These are phyloP conservation scores for Mycogona germanica DNA, from an alignment of 2,888 invertebrate species.

Conservation along the genomic window DNA sequence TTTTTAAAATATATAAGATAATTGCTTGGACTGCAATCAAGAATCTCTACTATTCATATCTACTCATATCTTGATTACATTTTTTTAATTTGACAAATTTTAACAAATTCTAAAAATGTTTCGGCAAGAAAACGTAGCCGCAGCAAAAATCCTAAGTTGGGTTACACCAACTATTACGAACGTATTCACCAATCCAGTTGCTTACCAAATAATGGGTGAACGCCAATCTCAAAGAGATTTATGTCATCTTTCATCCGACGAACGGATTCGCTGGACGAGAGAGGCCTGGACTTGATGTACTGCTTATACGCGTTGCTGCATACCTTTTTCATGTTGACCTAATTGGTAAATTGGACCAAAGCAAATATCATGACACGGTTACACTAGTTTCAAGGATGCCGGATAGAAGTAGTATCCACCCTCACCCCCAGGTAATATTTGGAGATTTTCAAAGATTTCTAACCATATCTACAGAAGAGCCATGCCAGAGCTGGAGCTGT, in stretches of 20 bases:
- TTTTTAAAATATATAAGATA: too few species aligned
- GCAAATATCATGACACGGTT: not conserved
- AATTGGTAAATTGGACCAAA: not conserved
- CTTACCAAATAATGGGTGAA: slow-evolving; percentile 49
- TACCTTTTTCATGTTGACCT: slow-evolving; percentile 54
- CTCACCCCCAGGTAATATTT: not conserved
- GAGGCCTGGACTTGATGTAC: slow-evolving; percentile 74
- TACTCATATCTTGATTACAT: too few species aligned
- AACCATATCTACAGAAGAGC: slow-evolving; percentile 60
- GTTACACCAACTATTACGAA: too few species aligned
- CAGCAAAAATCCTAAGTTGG: too few species aligned
- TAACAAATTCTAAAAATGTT: too few species aligned
- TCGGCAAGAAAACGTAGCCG: too few species aligned
- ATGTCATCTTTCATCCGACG: slow-evolving; percentile 63
- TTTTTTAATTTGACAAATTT: too few species aligned
- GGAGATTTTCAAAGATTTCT: slow-evolving; percentile 32
- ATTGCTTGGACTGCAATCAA: too few species aligned
- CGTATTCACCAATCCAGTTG: slow-evolving; percentile 2
- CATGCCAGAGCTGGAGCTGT: slow-evolving; percentile 59
- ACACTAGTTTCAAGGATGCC: slow-evolving; percentile 1
- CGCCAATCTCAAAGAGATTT: slow-evolving; percentile 41
- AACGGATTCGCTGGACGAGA: slow-evolving; percentile 80
- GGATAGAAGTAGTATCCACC: too few species aligned
- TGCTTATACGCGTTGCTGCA: slow-evolving; percentile 82
- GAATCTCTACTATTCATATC: too few species aligned